These are phyloP conservation scores for Phaethornis superciliosus DNA, from an alignment of 2,113 vertebrate species.

Conservation along the genomic window DNA sequence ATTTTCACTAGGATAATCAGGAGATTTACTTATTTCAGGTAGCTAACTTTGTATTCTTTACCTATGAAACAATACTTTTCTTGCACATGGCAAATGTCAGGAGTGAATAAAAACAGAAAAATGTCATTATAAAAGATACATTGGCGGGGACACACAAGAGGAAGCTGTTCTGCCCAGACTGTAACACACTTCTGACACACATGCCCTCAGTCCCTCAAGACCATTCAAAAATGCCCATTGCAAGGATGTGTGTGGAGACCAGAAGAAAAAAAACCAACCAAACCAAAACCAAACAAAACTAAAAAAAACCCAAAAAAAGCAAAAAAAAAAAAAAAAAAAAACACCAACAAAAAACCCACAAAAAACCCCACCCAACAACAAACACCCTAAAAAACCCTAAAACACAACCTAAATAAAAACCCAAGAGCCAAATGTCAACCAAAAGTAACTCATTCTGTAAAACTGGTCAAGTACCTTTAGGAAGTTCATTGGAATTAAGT, in stretches of 20 bases:
- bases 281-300: too few relatives aligned
- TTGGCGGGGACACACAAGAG: background rate
- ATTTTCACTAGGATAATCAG: background rate
- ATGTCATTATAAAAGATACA: background rate
- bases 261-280: too few relatives aligned
- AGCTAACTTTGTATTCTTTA: background rate
- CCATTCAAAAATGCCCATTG: background rate
- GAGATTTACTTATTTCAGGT: background rate
- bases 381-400: background rate
- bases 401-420: too few relatives aligned
- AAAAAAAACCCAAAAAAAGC: too few relatives aligned
- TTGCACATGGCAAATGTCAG: background rate
- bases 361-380: background rate
- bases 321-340: background rate
- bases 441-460: background rate
- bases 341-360: too few relatives aligned
- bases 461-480: background rate
- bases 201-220: rapidly evolving
- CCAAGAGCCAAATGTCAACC: rapidly evolving
- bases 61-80: background rate
- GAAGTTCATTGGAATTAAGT: background rate
- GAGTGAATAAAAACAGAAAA: background rate
- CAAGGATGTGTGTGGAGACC: rapidly evolving
- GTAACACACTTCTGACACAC: background rate
- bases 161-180: background rate